Evolutionary conservation across 2,113 vertebrate genomes (phyloP).

Genomic region (Chelonoidis abingdonii): DNA sequence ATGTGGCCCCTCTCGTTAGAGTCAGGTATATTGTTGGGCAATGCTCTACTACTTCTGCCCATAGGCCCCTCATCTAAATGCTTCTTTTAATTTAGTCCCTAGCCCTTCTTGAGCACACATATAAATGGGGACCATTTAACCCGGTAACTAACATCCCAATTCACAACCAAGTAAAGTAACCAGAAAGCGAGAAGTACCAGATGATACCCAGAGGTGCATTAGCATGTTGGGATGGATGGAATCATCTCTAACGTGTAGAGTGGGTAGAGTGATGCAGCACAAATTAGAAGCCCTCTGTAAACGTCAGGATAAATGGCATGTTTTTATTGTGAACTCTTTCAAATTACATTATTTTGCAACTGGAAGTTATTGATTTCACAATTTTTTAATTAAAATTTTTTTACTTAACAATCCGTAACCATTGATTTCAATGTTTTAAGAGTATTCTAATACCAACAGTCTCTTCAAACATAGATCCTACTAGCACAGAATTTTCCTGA

Average conservation of each 20-base stretch:
- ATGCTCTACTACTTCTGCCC: background rate
- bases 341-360: background rate
- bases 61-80: background rate
- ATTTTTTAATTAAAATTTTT: background rate
- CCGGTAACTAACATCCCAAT: background rate
- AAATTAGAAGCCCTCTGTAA: background rate
- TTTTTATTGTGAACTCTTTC: background rate
- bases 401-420: background rate
- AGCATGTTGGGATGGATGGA: background rate
- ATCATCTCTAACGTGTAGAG: background rate
- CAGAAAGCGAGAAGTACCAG: background rate
- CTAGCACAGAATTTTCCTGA: background rate
- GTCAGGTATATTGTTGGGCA: background rate
- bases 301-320: background rate
- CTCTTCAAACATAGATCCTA: background rate
- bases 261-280: background rate
- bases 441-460: background rate
- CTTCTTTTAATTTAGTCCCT: background rate
- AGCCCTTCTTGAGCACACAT: background rate
- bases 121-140: background rate
- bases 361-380: rapidly evolving
- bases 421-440: background rate
- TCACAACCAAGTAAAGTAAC: conserved; percentile 28
- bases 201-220: background rate
- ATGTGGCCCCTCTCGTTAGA: background rate